A percentile compares a stretch with the other conserved stretches of the same genome.
Evolutionary conservation across 2,113 vertebrate genomes (phyloP).

Genomic region (Atlantisia rogersi): DNA sequence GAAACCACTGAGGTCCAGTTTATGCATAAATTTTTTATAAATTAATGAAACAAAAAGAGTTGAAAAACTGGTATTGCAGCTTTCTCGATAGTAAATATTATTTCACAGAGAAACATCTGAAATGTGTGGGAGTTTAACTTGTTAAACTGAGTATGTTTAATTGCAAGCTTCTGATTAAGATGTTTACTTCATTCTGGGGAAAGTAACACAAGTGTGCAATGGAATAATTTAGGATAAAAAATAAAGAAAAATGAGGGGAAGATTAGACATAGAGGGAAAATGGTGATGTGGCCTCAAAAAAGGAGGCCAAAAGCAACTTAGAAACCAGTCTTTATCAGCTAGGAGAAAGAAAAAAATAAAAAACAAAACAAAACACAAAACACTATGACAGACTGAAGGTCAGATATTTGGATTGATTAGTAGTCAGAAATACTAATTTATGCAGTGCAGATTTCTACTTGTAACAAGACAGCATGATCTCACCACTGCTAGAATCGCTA

Average conservation of each 20-base stretch:
- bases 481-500: neutral
- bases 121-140: neutral
- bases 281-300: neutral
- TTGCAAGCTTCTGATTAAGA: neutral
- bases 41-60: neutral
- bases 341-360: neutral
- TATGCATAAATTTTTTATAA: neutral
- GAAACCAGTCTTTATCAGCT: neutral
- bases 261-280: neutral
- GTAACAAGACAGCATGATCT: neutral
- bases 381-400: neutral
- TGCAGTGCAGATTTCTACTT: neutral
- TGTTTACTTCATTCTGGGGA: neutral
- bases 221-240: neutral
- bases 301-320: neutral
- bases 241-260: neutral
- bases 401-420: neutral
- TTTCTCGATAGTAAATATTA: neutral
- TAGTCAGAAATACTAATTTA: neutral
- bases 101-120: neutral
- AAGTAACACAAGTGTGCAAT: neutral
- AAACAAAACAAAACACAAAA: neutral
- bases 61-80: neutral
- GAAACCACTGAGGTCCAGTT: neutral
- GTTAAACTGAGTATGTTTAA: neutral